Conservation (phyloP, 2,888 invertebrate genomes). For the Dasypolia templi region DNA sequence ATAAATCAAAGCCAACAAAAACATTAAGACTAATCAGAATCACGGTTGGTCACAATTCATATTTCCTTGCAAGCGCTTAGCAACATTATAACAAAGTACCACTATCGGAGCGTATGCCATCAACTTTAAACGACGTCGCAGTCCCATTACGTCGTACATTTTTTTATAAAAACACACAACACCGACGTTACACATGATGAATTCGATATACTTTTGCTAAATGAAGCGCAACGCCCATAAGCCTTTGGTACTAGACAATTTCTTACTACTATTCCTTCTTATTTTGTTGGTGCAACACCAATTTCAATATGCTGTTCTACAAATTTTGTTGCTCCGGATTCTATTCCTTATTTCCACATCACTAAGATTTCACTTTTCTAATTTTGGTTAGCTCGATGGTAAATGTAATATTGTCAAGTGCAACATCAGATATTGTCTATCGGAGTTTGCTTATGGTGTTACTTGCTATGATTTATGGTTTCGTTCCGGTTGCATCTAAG, state of each 20-base stretch:
- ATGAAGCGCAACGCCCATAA: conserved; percentile 87
- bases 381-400: conserved; percentile 23
- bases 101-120: conserved; percentile 66
- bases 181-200: conserved; percentile 82
- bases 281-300: conserved; percentile 75
- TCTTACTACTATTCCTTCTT: conserved; percentile 76
- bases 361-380: conserved; percentile 28
- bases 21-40: conserved; percentile 62
- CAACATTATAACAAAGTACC: conserved; percentile 60
- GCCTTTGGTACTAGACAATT: conserved; percentile 74
- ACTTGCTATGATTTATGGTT: conserved; percentile 83
- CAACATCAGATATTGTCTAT: conserved; percentile 81
- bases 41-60: conserved; percentile 59
- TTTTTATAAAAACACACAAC: conserved; percentile 83
- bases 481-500: conserved; percentile 75
- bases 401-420: conserved; percentile 59
- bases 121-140: conserved; percentile 70
- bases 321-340: conserved; percentile 41
- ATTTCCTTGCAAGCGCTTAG: conserved; percentile 67
- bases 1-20: conserved; percentile 64
- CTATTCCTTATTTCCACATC: conserved; percentile 60
- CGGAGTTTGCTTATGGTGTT: conserved; percentile 77
- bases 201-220: conserved; percentile 90
- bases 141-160: conserved; percentile 73
- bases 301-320: conserved; percentile 57